Base-by-base conservation (phyloP, 2,888 invertebrate genomes). In the Dasysyrphus tricinctus region DNA sequence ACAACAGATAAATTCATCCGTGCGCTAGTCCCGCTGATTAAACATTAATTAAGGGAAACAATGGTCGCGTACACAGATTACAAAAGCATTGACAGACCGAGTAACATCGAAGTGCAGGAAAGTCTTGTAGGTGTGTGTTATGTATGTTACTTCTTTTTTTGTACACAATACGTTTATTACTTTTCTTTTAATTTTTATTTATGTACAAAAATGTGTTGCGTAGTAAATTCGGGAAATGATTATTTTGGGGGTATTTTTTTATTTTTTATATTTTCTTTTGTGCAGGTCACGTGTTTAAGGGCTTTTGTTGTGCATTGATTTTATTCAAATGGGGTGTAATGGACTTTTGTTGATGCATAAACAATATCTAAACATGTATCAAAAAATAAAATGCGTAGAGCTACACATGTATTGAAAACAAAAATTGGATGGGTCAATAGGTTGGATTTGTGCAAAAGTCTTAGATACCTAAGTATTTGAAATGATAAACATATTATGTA, bases 41-140 rank as follows among this genome's bases (percentile, higher is more conserved):
- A 92, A 92, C 92, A 92, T 92, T 92, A 92, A 92, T 92, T 92
- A 92, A 92, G 92, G 91, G 91, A 91, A 89, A 92, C 89, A 89
- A 89, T 89, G 88, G 88, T 80, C 80, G 81, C 56, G 42, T 56
- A 77, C 54, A 80, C 84, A 85, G 82, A 81, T 83, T 77, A 88
- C 88, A 84, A 87, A 88, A 79, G 85, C 88, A 88, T 88, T 88
- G 88, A 88, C 88, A 88, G 88, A 79, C 76, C 82, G 77, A 84
- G 78, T 81, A 84, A 75, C 84, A 81, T 72, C 77, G 83, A 76
- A 70, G 54, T 61, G 16, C 75, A 47, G 47, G 61, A 69, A 56
- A 73, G 16, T 77, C 77, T 59, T 81, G 63, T 59, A 51, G 8
- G 9, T 51, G 3, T 69, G 24, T 24, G 24, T 24, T 24, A 24